phyloP scores from a whole-genome alignment of 2,797 vertebrate species.

The Enoplosus armatus region DNA sequence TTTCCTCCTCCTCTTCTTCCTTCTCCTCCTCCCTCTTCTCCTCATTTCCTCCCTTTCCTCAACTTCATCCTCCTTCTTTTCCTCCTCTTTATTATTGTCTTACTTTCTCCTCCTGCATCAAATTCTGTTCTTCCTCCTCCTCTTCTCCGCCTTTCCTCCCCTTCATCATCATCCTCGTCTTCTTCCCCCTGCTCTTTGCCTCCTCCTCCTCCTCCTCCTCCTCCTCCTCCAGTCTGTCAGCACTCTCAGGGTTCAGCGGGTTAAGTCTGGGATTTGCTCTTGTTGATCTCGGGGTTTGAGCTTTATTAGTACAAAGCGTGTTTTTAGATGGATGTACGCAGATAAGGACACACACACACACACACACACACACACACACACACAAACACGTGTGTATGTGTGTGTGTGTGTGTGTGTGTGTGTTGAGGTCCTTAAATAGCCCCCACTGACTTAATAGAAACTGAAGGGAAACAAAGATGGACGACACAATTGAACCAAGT shows the following conservation, averaged over 20 bases:
- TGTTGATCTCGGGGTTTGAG: conserved; percentile 56
- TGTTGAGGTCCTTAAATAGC: conserved; percentile 45
- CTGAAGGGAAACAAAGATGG: neutral
- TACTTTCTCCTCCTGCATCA: neutral
- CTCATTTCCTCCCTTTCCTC: conserved; percentile 11
- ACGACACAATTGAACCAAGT: neutral
- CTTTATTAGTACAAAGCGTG: conserved; percentile 30
- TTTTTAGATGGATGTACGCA: conserved; percentile 37
- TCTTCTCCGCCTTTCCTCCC: no score
- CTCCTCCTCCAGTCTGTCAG: neutral
- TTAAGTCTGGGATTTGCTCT: conserved; percentile 75
- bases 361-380: conserved; percentile 17
- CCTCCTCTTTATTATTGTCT: neutral
- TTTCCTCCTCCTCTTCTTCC: neutral
- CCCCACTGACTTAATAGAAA: neutral
- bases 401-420: neutral
- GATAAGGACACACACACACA: conserved; percentile 33
- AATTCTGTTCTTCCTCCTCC: neutral
- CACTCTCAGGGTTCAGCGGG: conserved; percentile 51
- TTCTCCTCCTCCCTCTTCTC: neutral
- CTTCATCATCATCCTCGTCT: no score
- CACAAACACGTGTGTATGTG: no score
- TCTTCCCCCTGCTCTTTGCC: neutral
- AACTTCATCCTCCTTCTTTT: neutral
- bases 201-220: neutral